A percentile compares a stretch with the other conserved stretches of the same genome.
These are phyloP conservation scores for Ennomos erosarius DNA, from an alignment of 2,888 invertebrate species.

Conservation along the genomic window DNA sequence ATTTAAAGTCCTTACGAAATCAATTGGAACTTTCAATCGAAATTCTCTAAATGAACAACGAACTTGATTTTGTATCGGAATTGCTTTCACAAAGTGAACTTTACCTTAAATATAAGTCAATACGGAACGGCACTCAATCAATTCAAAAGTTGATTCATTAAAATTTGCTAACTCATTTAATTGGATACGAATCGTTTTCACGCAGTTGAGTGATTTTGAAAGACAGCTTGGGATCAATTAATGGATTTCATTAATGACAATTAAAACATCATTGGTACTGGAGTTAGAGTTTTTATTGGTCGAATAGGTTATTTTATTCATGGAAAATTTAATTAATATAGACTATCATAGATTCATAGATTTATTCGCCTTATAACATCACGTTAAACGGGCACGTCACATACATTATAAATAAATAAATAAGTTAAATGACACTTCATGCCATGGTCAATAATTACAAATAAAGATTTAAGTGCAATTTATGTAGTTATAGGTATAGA, in stretches of 20 bases:
- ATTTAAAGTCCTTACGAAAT: conserved; percentile 38
- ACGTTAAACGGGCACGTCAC: too few relatives aligned
- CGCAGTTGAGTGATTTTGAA: conserved; percentile 17
- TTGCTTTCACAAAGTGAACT: conserved; percentile 41
- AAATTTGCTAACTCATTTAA: conserved; percentile 52
- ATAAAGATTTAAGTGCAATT: too few relatives aligned
- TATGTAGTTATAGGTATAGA: too few relatives aligned
- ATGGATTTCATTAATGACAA: background rate
- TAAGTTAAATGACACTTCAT: too few relatives aligned
- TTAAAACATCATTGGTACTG: too few relatives aligned
- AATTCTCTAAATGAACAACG: conserved; percentile 47
- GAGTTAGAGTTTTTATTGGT: too few relatives aligned
- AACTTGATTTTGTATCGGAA: conserved; percentile 39
- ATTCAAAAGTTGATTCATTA: conserved; percentile 52
- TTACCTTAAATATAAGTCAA: conserved; percentile 41
- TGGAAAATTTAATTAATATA: too few relatives aligned
- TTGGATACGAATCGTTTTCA: conserved; percentile 48
- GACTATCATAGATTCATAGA: too few relatives aligned
- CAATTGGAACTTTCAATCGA: conserved; percentile 42
- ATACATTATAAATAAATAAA: too few relatives aligned
- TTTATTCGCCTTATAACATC: too few relatives aligned
- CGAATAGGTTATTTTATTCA: too few relatives aligned
- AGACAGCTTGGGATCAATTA: conserved; percentile 4
- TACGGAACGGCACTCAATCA: conserved; percentile 45
- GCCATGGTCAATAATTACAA: too few relatives aligned